A percentile compares a stretch with the other conserved stretches of the same genome.
Evolutionary conservation across 2,888 invertebrate genomes (phyloP).

Genomic region (Cynaeus angustus): DNA sequence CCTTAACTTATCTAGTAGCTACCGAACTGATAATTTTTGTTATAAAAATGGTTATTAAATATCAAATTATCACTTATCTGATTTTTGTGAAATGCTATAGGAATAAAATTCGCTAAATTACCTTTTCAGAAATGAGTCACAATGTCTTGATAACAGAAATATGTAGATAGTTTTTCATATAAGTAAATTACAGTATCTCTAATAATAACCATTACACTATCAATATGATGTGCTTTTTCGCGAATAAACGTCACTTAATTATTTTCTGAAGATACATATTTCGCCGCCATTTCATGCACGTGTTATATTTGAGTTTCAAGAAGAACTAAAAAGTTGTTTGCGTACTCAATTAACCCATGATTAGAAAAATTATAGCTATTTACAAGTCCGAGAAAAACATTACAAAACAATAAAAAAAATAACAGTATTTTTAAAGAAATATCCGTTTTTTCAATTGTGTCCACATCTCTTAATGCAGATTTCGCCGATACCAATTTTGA

Average conservation of each 20-base stretch:
- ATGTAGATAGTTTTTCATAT: too few relatives aligned
- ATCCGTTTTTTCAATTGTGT: too few relatives aligned
- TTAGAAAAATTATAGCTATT: constrained; percentile 2
- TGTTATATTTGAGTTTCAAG: background rate
- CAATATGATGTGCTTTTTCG: background rate
- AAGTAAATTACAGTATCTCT: background rate
- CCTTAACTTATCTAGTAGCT: too few relatives aligned
- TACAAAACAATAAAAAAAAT: background rate
- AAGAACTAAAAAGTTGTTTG: background rate
- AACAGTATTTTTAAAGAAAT: too few relatives aligned
- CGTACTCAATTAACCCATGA: background rate
- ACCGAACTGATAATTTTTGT: too few relatives aligned
- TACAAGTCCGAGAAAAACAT: background rate
- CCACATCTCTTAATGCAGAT: constrained; percentile 3
- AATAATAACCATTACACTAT: background rate
- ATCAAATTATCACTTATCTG: too few relatives aligned
- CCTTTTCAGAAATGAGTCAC: too few relatives aligned
- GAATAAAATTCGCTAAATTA: too few relatives aligned
- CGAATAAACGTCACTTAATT: background rate
- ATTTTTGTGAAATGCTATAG: too few relatives aligned
- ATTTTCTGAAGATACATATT: too few relatives aligned
- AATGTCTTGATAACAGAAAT: too few relatives aligned
- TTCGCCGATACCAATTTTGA: constrained; percentile 10
- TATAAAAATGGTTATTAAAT: too few relatives aligned
- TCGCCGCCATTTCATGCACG: background rate